Conservation (phyloP, 2,888 invertebrate genomes). For the Drosophila lutescens region DNA sequence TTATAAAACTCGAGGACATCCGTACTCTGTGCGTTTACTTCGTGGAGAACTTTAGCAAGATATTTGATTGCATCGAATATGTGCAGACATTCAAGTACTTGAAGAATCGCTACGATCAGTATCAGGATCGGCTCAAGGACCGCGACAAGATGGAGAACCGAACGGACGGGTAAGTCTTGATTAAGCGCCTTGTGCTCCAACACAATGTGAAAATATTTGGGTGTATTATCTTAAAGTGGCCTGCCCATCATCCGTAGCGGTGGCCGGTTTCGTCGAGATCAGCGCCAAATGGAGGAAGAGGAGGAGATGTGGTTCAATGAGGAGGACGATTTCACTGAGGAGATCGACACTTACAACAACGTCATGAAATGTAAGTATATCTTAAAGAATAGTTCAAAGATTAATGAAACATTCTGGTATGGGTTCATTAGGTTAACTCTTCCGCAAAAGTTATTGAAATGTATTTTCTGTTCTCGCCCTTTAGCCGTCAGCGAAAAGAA, state of each 20-base stretch:
- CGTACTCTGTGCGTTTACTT: slow-evolving; percentile 96
- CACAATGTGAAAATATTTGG: slow-evolving; percentile 3
- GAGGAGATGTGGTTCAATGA: slow-evolving; percentile 99
- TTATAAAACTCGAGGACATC: slow-evolving; percentile 96
- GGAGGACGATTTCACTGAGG: slow-evolving; percentile 96
- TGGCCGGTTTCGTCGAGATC: slow-evolving; percentile 93
- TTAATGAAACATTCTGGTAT: too few species aligned
- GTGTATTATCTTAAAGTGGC: slow-evolving; percentile 57
- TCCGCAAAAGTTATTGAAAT: background rate
- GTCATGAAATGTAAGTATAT: slow-evolving; percentile 83
- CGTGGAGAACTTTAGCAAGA: slow-evolving; percentile 97
- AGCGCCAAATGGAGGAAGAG: slow-evolving; percentile 97
- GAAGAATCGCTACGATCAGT: slow-evolving; percentile 94
- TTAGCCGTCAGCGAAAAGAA: slow-evolving; percentile 82
- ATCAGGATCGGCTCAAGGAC: slow-evolving; percentile 95
- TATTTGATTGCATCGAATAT: slow-evolving; percentile 97
- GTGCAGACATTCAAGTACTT: slow-evolving; percentile 98
- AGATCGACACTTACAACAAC: slow-evolving; percentile 84
- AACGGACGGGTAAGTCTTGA: slow-evolving; percentile 87
- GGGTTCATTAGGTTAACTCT: too few species aligned
- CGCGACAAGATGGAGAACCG: slow-evolving; percentile 88
- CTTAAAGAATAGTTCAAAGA: too few species aligned
- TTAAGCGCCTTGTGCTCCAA: background rate
- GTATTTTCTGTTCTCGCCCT: background rate
- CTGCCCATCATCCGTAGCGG: slow-evolving; percentile 89